Base-by-base conservation (phyloP, 2,888 invertebrate genomes). In the Terebella lapidaria region DNA sequence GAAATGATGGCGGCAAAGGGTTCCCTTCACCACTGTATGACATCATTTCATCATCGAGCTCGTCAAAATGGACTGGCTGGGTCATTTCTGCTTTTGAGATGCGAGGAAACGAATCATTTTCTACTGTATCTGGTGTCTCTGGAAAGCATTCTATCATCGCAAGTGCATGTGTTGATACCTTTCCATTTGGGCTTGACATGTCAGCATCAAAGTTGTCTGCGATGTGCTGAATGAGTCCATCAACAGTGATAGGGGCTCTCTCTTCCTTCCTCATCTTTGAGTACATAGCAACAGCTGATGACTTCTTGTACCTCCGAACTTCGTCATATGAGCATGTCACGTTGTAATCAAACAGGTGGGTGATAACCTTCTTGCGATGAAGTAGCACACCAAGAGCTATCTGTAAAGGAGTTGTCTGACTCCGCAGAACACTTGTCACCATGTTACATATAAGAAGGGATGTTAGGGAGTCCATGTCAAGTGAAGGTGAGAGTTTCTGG, bases 131-230 rank as follows among this genome's bases (percentile, higher is more conserved):
- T 10, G 10, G 18, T 22, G 18, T n/a, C 49, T 5, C 49, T 20
- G 49, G 24, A 24, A 20, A 49, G 22, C 49, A 49, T 22, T 49
- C 49, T 49, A 49, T 49, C 24, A 49, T 49, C 18, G 49, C 24
- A 5, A 49, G 49, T 10, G 49, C 15, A 24, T 49, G 49, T 20
- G 49, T 49, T 5, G 49, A 49, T 10, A 49, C 49, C 24, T 49
- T 49, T 22, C 49, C 24, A 22, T 49, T 49, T 22, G 49, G 49
- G 49, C 49, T 49, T 22, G n/a, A 24, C 20, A 55, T 55, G 35
- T 55, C 55, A 4, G 55, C 55, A 35, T 55, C 55, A 35, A 28
- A 55, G 35, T 55, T 55, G 35, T 55, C 55, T 15, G 35, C 55
- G 5, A 55, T 25, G 10, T 20, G 15, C 26, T 35, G 55, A 22